Conservation (phyloP, 2,888 invertebrate species). For the Drosophila emarginata region DNA sequence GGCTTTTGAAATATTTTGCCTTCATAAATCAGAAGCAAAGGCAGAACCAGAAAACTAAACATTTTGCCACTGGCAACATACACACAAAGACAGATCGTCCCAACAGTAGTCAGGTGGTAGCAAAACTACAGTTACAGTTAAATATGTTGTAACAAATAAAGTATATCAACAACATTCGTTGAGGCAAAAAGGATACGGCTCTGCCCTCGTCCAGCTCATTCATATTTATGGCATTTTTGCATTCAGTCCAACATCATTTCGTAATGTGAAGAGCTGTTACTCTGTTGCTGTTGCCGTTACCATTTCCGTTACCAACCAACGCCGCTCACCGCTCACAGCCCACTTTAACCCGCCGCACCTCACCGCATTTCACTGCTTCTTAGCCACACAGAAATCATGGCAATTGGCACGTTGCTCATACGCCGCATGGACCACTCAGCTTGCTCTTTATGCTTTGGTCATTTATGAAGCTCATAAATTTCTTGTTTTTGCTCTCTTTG, state of each 20-base stretch:
- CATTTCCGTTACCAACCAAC: conserved; percentile 1
- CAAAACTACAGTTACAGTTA: conserved; percentile 63
- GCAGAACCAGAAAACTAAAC: conserved; percentile 57
- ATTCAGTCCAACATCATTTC: conserved; percentile 74
- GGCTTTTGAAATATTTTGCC: conserved; percentile 71
- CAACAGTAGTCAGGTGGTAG: conserved; percentile 33
- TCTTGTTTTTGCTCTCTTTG: conserved; percentile 55
- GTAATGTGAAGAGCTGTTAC: conserved; percentile 72
- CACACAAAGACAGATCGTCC: conserved; percentile 2
- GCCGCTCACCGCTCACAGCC: no score
- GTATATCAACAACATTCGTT: conserved; percentile 61
- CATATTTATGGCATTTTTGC: conserved; percentile 78
- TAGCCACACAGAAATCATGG: conserved; percentile 58
- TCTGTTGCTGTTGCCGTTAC: conserved; percentile 26
- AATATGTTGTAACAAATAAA: conserved; percentile 77
- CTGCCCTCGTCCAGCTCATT: conserved; percentile 71
- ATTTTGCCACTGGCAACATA: conserved; percentile 57
- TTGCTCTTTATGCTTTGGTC: conserved; percentile 66
- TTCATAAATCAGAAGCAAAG: conserved; percentile 46
- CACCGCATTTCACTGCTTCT: background rate
- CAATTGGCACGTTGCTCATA: conserved; percentile 77
- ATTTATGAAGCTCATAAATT: conserved; percentile 79
- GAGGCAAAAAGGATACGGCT: conserved; percentile 21
- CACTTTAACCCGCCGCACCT: background rate
- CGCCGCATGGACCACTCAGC: conserved; percentile 51